Percentiles rank a stretch among this genome's conserved stretches.
Evolutionary conservation across 2,888 invertebrate genomes (phyloP).

Genomic region (Punctoribates punctum): DNA sequence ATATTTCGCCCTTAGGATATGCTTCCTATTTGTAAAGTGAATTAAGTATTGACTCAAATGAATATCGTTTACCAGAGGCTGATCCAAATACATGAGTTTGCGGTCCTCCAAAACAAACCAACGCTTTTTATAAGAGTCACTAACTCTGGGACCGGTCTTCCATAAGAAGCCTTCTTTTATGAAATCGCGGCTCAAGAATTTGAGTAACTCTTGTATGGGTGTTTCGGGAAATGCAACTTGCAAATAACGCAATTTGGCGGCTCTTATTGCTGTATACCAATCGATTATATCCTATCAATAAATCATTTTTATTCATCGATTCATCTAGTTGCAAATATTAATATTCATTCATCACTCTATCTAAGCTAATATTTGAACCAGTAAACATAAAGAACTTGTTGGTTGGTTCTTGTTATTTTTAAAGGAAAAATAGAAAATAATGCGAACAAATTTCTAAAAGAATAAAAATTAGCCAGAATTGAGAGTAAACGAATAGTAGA

Average conservation of each 20-base stretch:
- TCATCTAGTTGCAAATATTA: too few relatives aligned
- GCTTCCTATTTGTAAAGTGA: constrained; percentile 62
- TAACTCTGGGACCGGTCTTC: constrained; percentile 79
- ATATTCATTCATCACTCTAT: too few relatives aligned
- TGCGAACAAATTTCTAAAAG: too few relatives aligned
- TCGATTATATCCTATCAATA: constrained; percentile 64
- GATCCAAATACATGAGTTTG: constrained; percentile 88
- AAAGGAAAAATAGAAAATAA: too few relatives aligned
- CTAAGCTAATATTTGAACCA: too few relatives aligned
- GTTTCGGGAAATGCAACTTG: constrained; percentile 73
- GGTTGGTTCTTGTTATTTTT: too few relatives aligned
- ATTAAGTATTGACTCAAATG: neutral
- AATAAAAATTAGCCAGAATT: too few relatives aligned
- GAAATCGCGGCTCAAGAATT: constrained; percentile 74
- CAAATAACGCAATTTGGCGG: constrained; percentile 75
- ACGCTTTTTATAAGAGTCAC: constrained; percentile 75
- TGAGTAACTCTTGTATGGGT: constrained; percentile 57
- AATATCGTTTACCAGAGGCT: constrained; percentile 62
- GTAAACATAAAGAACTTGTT: too few relatives aligned
- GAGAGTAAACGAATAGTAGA: too few relatives aligned
- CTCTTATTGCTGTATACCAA: constrained; percentile 78
- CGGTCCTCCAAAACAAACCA: constrained; percentile 86
- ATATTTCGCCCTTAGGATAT: constrained; percentile 85
- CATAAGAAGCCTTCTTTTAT: constrained; percentile 79
- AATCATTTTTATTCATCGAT: too few relatives aligned